Base-by-base conservation (phyloP, 2,797 vertebrate genomes). In the Steatocranus sp. region DNA sequence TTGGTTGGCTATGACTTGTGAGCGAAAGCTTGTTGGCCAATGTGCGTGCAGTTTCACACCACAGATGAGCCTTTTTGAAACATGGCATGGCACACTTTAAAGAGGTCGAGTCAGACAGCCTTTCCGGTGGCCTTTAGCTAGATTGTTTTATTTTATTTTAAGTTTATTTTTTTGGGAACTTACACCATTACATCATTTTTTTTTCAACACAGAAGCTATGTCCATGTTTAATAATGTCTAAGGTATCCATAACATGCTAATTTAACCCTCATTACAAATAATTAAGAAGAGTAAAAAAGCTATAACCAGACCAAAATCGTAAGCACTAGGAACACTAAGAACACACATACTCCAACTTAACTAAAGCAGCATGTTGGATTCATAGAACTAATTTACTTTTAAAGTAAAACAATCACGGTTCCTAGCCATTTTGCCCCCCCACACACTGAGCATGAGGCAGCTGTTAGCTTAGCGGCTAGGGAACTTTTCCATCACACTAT, bases 181-280 rank as follows among this genome's bases (percentile, higher is more conserved):
- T 41, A 38, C 12, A 14, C 8, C 38, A 41, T 41, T 36, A 36
- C 23, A 41, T 0, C 3, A 6, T 25, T 66, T 0, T 38, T 27
- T 11, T 32, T 56, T 6, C 34, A 63, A 63, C 34, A 8, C 1
- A 20, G 34, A 63, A 38, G n/a, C 34, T 38, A 63, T 14, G 34
- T 3, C 58, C 7, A 38, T 23, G 7, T 66, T 66, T 66, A 23
- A 38, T 23, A 66, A 38, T 66, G n/a, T 66, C 20, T 41, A 38
- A 23, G 12, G 14, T 41, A 66, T 61, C 10, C 56, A 34, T 61
- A 61, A 11, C 56, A 61, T 61, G 30, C 30, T 61, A 34, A 30
- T 61, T 61, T 66, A 66, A 23, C 61, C 36, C 36, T 25, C 12
- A 23, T 66, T 66, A 41, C 36, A 41, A 41, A 56, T 56, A 56